Evolutionary conservation across 2,113 vertebrate species (phyloP), one percentile per base, ranked within the genome.

Genomic region (Pachyramphus minor): DNA sequence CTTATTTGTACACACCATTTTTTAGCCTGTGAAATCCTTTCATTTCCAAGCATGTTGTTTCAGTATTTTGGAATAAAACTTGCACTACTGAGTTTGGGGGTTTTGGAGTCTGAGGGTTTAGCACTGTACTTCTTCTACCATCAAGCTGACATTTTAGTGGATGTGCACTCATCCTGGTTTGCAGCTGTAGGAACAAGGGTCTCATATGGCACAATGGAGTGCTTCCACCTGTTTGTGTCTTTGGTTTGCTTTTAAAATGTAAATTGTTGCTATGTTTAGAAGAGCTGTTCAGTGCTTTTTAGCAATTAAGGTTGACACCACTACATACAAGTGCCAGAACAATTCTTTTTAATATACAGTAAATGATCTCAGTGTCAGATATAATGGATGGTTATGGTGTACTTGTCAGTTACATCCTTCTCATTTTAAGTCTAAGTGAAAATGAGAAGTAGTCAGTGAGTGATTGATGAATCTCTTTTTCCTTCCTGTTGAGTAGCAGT

Each of bases 221-320:
- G 74, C 67, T 97, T 93, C 68, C 39, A 87, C 82, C 89, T 97
- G 74, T 56, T 92, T 63, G 53, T 93, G 91, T 89, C 50, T 94
- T 83, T 92, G 82, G 64, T 88, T 90, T 85, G 82, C 76, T 74
- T 95, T 85, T 66, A 94, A 91, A 96, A 90, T 95, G 94, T 72
- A 93, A 95, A 95, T 96, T 62, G 50, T 83, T 81, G 66, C 87
- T 95, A 39, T 94, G 59, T 92, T 96, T 95, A 79, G 86, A 92
- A 63, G 90, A 80, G 74, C 79, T 72, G 77, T 92, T 79, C 37
- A 68, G 53, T 81, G 73, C 62, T 39, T 78, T 60, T 84, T 72
- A 49, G 82, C 84, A 94, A 95, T 95, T 95, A 96, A 87, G 76
- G 55, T 56, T 95, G 93, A 96, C 75, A 95, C n/a, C 31, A 76